Conservation (phyloP, 1,140 invertebrate species). For the Zaprionus kolodkinae region DNA sequence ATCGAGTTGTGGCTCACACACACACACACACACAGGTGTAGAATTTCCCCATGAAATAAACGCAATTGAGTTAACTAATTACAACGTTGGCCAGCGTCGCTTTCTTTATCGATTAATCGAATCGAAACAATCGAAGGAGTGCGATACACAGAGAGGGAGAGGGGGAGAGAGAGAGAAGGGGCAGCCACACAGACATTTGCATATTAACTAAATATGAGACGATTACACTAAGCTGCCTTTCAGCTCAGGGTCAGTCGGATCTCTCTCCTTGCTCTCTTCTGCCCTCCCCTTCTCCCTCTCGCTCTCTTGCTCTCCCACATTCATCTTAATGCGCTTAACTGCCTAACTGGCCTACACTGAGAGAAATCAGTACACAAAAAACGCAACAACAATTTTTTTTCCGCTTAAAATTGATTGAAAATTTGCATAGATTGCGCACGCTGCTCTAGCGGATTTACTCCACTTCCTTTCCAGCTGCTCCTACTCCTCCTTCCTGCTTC, state of each 20-base stretch:
- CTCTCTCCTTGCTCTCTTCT: not conserved
- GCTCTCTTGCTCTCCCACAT: conserved; percentile 24
- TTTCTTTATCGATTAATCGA: not conserved
- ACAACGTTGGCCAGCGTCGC: conserved; percentile 35
- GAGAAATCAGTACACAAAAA: not conserved
- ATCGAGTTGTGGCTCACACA: conserved; percentile 37
- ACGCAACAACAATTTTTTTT: not conserved
- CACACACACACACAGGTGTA: conserved; percentile 1
- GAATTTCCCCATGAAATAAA: conserved; percentile 64
- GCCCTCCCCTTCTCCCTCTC: not conserved
- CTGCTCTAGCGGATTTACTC: not conserved
- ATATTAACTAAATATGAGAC: conserved; percentile 19
- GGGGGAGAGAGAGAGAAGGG: not conserved
- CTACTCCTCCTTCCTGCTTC: not conserved
- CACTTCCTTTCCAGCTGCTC: not conserved
- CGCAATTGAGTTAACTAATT: conserved; percentile 74
- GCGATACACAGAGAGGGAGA: not conserved
- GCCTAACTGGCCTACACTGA: conserved; percentile 21
- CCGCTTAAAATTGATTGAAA: not conserved
- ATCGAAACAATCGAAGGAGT: conserved; percentile 2
- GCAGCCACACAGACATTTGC: not conserved
- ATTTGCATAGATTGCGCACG: conserved; percentile 2
- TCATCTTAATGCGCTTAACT: conserved; percentile 60
- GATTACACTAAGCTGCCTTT: conserved; percentile 7
- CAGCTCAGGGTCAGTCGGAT: not conserved